Evolutionary conservation across 2,113 vertebrate genomes (phyloP), one percentile per base, ranked within the genome.

Genomic region (Hemiprocne comata): DNA sequence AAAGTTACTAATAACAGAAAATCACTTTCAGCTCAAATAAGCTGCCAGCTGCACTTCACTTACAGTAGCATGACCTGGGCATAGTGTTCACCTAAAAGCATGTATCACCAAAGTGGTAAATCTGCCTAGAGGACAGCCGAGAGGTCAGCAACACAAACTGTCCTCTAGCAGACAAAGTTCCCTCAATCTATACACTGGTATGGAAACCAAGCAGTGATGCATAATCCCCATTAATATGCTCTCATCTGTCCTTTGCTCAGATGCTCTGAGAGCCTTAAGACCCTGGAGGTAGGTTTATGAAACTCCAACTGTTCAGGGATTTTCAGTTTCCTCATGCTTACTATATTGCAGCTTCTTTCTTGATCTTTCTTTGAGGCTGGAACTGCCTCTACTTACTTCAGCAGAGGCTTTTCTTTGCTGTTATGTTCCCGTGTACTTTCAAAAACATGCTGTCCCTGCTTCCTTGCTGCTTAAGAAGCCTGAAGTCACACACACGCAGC

Each of bases 391-490:
- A 20, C 64, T 80, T 76, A 29, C 33, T 65, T 18, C 62, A 71
- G 31, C 23, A 23, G 18, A 38, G 54, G 26, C 23, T 80, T 75
- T 79, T 64, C 26, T 55, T 65, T 12, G 26, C n/a, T 87, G 42
- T 58, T 60, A 14, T 1, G 1, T n/a, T 61, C 10, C 34, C 54
- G 14, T 13, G 2, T 23, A 8, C 40, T 64, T 55, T 28, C 62
- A 15, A 51, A 51, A 17, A 1, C 42, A 24, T 1, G 0, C 26
- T 0, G 0, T n/a, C 21, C 67, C 48, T 73, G 28, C 51, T 21
- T 70, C 17, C 16, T 48, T 64, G 60, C 50, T 71, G 55, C 79
- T 60, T 19, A 21, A 25, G 36, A 62, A 51, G 33, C 72, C 29
- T 46, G 8, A 53, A 51, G 25, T 34, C 58, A 14, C 46, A 12